Conservation (phyloP, 2,113 vertebrate species). For the Cyphomyrus plagiostoma region DNA sequence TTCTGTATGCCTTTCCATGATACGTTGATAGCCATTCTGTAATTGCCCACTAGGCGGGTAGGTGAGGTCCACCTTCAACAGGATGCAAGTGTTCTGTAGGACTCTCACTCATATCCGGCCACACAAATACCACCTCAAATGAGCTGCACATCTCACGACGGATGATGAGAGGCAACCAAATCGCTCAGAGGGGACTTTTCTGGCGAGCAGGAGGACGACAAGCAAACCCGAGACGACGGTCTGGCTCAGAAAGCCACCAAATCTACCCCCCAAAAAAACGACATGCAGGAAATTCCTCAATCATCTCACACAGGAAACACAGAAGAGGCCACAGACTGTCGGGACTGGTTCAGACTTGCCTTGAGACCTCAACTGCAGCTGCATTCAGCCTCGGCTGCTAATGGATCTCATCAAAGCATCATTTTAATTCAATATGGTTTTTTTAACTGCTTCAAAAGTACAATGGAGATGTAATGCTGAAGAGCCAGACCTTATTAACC, state of each 20-base stretch:
- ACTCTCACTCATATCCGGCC: background rate
- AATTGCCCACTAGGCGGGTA: background rate
- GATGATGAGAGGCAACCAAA: background rate
- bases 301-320: background rate
- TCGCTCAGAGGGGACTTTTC: background rate
- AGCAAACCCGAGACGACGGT: background rate
- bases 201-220: background rate
- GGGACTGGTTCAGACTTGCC: background rate
- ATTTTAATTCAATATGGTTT: background rate
- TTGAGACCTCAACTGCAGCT: background rate
- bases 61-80: background rate
- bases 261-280: background rate
- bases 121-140: background rate
- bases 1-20: background rate
- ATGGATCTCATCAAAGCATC: conserved; percentile 4
- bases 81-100: background rate
- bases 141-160: background rate
- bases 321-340: background rate
- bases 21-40: background rate
- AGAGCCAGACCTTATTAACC: background rate
- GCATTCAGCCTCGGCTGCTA: background rate
- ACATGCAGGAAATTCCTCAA: background rate
- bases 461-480: background rate
- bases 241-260: background rate
- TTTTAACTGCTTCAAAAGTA: background rate